phyloP scores from a whole-genome alignment of 2,113 vertebrate genomes.

The Macrotus californicus region DNA sequence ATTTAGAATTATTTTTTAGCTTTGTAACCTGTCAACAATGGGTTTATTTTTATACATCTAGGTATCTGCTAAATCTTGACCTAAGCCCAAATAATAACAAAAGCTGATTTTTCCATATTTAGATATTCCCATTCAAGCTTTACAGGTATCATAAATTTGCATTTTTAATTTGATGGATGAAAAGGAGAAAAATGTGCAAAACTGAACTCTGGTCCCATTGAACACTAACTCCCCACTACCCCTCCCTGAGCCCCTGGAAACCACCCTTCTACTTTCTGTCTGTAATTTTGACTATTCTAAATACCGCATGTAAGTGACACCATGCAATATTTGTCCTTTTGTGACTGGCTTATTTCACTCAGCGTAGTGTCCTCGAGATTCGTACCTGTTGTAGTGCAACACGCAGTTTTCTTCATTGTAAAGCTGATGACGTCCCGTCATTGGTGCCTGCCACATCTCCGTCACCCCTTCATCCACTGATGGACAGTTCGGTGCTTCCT shows the following conservation, averaged over 20 bases:
- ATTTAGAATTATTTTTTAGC: neutral
- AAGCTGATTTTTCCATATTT: neutral
- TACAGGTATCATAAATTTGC: neutral
- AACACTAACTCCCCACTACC: neutral
- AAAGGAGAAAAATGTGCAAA: neutral
- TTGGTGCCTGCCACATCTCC: too few species aligned
- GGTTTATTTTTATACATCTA: neutral
- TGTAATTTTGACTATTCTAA: neutral
- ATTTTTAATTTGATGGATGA: neutral
- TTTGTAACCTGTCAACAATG: neutral
- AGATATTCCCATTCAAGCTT: neutral
- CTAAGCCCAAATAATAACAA: neutral
- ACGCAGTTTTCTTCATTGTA: too few species aligned
- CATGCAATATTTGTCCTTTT: neutral
- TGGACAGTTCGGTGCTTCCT: neutral
- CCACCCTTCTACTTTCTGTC: neutral
- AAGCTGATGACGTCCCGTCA: neutral
- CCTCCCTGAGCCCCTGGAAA: neutral
- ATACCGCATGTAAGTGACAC: too few species aligned
- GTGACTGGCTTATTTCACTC: too few species aligned
- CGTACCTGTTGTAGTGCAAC: too few species aligned
- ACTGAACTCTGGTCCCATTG: neutral
- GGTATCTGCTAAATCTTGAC: neutral
- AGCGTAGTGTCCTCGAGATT: too few species aligned
- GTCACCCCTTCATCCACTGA: too few species aligned